These are phyloP conservation scores for Trogon melanurus DNA, from an alignment of 2,113 vertebrate species.

Conservation along the genomic window DNA sequence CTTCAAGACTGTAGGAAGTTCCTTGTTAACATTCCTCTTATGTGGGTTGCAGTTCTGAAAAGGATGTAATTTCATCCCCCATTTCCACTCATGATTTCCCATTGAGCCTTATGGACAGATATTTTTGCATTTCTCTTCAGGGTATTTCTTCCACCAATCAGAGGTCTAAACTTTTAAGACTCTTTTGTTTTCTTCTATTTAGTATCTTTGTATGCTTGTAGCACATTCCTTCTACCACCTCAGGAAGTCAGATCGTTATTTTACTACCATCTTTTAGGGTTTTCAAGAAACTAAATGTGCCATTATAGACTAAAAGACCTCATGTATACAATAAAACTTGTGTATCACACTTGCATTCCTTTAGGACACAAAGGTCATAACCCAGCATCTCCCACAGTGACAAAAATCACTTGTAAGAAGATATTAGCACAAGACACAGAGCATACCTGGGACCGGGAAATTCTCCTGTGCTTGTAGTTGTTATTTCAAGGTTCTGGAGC, in stretches of 20 bases:
- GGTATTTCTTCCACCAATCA: background rate
- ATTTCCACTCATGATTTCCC: background rate
- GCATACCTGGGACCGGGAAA: background rate
- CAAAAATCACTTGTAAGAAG: background rate
- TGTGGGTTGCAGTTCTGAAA: background rate
- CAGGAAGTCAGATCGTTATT: background rate
- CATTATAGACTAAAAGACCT: background rate
- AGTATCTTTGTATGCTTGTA: background rate
- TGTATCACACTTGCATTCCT: background rate
- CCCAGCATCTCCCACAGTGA: background rate
- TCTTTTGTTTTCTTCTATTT: background rate
- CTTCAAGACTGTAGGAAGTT: background rate
- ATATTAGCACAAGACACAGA: background rate
- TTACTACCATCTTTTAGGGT: background rate
- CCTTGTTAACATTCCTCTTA: background rate
- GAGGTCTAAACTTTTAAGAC: background rate
- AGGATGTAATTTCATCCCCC: background rate
- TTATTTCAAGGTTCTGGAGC: background rate
- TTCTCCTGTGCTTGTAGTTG: background rate
- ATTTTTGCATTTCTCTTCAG: background rate
- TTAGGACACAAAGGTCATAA: background rate
- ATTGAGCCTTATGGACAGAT: background rate
- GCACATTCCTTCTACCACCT: background rate
- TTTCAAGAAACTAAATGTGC: background rate
- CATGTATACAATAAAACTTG: background rate